A percentile compares a stretch with the other conserved stretches of the same genome.
Conservation (phyloP, 2,797 vertebrate genomes). For the Parauchenoglanis punctatus region DNA sequence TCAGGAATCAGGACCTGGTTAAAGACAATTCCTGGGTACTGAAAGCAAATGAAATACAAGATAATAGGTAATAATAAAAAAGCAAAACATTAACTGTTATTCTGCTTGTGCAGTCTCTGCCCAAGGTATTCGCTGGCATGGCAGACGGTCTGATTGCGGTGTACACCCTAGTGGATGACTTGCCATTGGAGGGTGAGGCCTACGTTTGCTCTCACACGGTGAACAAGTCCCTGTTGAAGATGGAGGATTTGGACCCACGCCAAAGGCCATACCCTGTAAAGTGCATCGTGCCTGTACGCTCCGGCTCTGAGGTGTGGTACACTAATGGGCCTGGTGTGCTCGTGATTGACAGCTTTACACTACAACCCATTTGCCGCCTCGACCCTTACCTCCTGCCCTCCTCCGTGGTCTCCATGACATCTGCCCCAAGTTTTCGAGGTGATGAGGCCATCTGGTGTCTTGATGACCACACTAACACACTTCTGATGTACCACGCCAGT, state of each 20-base stretch:
- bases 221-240: constrained; percentile 83
- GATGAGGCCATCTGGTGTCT: constrained; percentile 92
- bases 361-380: constrained; percentile 81
- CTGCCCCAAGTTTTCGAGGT: constrained; percentile 79
- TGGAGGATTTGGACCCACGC: constrained; percentile 84
- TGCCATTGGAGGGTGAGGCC: constrained; percentile 80
- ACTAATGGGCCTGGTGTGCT: constrained; percentile 91
- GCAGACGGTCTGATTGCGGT: constrained; percentile 86
- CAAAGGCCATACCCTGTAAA: constrained; percentile 87
- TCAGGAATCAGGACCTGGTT: neutral
- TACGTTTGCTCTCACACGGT: constrained; percentile 93
- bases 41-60: neutral
- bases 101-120: constrained; percentile 74
- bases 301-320: constrained; percentile 89
- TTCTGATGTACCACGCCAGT: constrained; percentile 85
- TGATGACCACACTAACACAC: constrained; percentile 81
- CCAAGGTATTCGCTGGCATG: constrained; percentile 87
- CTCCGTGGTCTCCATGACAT: constrained; percentile 75
- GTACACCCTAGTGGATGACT: constrained; percentile 78
- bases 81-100: neutral
- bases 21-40: neutral
- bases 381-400: constrained; percentile 85
- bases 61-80: neutral
- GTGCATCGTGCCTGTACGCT: constrained; percentile 82
- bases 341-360: constrained; percentile 76